phyloP scores from a whole-genome alignment of 2,113 vertebrate species.

The Sphaerodactylus townsendi region DNA sequence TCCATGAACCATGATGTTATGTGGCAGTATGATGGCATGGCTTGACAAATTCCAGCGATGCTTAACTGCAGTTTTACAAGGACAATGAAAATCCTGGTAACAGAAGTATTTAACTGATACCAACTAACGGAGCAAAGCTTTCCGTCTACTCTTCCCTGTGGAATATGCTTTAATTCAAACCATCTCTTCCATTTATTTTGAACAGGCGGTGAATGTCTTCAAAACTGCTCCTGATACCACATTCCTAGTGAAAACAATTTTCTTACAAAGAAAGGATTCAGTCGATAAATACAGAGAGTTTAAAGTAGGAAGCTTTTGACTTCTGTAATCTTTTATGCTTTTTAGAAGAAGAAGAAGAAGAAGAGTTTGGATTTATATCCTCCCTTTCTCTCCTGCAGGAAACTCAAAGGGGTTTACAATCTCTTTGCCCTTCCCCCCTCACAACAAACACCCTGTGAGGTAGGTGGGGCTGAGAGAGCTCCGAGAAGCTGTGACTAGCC shows the following conservation, averaged over 20 bases:
- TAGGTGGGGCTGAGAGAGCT: no score
- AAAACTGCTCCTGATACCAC: background rate
- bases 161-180: background rate
- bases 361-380: no score
- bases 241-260: background rate
- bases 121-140: background rate
- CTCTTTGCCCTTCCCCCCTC: no score
- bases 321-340: background rate
- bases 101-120: background rate
- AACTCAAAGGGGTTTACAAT: no score
- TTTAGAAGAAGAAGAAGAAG: no score
- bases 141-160: background rate
- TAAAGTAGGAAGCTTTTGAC: background rate
- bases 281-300: background rate
- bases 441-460: no score
- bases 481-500: no score
- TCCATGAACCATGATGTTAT: background rate
- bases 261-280: background rate
- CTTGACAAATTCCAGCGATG: background rate
- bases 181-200: background rate
- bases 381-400: no score
- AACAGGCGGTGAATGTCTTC: background rate
- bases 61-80: background rate
- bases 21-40: background rate
- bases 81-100: conserved; percentile 1